These are phyloP conservation scores for Cephus rjabovi DNA, from an alignment of 2,888 invertebrate genomes.

Conservation along the genomic window DNA sequence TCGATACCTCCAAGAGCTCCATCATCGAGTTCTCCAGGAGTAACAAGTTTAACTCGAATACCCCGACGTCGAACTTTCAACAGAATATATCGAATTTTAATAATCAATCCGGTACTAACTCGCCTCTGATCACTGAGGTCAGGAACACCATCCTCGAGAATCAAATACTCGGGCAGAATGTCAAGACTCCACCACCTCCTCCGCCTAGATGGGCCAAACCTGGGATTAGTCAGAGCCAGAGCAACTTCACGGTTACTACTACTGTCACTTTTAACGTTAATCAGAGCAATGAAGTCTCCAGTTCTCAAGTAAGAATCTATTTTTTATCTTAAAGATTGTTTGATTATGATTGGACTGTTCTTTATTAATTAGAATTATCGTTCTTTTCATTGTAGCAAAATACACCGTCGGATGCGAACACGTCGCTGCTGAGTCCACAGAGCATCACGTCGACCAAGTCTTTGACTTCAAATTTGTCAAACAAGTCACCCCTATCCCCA, in stretches of 20 bases:
- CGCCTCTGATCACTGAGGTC: slow-evolving; percentile 48
- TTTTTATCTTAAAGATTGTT: slow-evolving; percentile 5
- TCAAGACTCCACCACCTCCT: slow-evolving; percentile 81
- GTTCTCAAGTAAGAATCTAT: slow-evolving; percentile 40
- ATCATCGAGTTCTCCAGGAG: slow-evolving; percentile 39
- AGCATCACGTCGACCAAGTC: slow-evolving; percentile 59
- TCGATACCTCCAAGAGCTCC: slow-evolving; percentile 32
- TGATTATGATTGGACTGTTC: background rate
- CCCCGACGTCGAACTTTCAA: slow-evolving; percentile 54
- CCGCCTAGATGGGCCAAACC: slow-evolving; percentile 90
- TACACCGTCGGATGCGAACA: slow-evolving; percentile 58
- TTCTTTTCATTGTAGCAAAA: slow-evolving; percentile 43
- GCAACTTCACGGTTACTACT: slow-evolving; percentile 86
- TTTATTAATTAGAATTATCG: slow-evolving; percentile 5
- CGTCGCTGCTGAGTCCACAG: slow-evolving; percentile 59
- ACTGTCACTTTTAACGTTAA: slow-evolving; percentile 87
- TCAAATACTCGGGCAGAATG: slow-evolving; percentile 44
- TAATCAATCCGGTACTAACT: slow-evolving; percentile 48
- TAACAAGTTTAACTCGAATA: slow-evolving; percentile 52
- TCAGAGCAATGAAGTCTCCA: slow-evolving; percentile 44
- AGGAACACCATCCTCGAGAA: slow-evolving; percentile 44
- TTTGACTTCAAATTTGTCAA: slow-evolving; percentile 54
- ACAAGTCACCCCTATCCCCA: slow-evolving; percentile 47
- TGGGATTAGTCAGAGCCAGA: slow-evolving; percentile 68
- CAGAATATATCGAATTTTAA: slow-evolving; percentile 54